A percentile compares a stretch with the other conserved stretches of the same genome.
These are phyloP conservation scores for Zoanthus gigantus DNA, from an alignment of 92 coral and sea anemone species.

Conservation along the genomic window DNA sequence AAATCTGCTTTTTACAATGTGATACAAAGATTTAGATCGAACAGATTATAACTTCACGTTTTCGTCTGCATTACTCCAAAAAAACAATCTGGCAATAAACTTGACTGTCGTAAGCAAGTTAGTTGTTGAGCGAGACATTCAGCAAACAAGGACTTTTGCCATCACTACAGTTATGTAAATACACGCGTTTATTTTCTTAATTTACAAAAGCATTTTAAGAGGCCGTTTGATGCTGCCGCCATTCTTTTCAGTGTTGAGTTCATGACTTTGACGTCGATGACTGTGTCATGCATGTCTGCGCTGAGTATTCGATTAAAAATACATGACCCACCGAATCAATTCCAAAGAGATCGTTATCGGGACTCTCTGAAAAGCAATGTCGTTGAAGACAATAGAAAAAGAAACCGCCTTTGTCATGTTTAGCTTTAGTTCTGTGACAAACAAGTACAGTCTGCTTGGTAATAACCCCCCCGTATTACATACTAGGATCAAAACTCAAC, in stretches of 20 bases:
- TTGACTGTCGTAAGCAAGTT: neutral
- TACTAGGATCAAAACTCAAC: neutral
- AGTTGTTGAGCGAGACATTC: constrained; percentile 19
- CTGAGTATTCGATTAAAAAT: constrained; percentile 46
- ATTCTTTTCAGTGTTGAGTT: neutral
- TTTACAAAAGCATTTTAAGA: constrained; percentile 56
- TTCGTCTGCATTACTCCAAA: neutral
- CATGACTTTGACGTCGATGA: constrained; percentile 21
- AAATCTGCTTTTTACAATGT: neutral
- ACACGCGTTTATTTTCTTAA: constrained; percentile 67
- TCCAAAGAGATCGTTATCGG: constrained; percentile 71
- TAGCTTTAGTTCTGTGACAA: neutral
- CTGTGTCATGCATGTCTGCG: constrained; percentile 36
- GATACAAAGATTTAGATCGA: neutral
- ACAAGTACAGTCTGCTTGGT: neutral
- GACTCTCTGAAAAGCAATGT: constrained; percentile 32
- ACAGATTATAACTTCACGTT: neutral
- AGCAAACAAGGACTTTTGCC: constrained; percentile 28
- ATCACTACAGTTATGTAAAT: constrained; percentile 76
- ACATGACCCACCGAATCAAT: constrained; percentile 65
- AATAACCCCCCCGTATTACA: neutral
- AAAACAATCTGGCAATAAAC: neutral
- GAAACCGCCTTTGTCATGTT: constrained; percentile 29
- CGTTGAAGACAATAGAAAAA: constrained; percentile 41
- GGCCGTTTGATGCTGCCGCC: constrained; percentile 34